Percentiles rank a stretch among this genome's conserved stretches.
Evolutionary conservation across 2,113 vertebrate species (phyloP).

Genomic region (Lampris megalopsis): DNA sequence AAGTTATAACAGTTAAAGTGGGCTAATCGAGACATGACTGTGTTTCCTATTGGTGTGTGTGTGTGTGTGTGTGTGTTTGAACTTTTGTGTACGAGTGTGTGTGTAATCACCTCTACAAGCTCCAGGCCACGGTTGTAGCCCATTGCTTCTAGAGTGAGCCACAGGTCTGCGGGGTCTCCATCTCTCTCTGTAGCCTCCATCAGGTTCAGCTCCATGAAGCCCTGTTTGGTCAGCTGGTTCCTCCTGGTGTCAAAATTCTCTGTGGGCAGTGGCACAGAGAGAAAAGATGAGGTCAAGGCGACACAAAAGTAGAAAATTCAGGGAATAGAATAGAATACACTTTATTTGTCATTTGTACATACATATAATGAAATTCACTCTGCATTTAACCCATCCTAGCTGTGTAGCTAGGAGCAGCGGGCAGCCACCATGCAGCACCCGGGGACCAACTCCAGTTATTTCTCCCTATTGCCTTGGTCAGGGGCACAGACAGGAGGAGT

Average conservation of each 20-base stretch:
- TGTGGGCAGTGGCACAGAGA: slow-evolving; percentile 2
- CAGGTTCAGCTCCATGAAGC: slow-evolving; percentile 94
- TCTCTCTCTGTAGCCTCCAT: slow-evolving; percentile 93
- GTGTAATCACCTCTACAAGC: slow-evolving; percentile 85
- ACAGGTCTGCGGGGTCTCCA: slow-evolving; percentile 90
- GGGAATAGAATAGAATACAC: too few species aligned
- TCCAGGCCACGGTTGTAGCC: slow-evolving; percentile 91
- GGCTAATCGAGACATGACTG: background rate
- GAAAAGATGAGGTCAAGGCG: background rate
- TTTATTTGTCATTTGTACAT: too few species aligned
- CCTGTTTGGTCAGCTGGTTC: slow-evolving; percentile 91
- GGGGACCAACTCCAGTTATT: too few species aligned
- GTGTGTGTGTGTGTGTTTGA: background rate
- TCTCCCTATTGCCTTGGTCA: too few species aligned
- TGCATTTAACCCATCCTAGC: too few species aligned
- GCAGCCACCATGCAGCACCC: too few species aligned
- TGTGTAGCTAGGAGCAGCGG: too few species aligned
- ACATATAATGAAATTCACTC: too few species aligned
- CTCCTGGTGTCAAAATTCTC: slow-evolving; percentile 94
- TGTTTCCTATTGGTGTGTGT: background rate
- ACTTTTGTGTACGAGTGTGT: background rate
- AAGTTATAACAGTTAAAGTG: too few species aligned
- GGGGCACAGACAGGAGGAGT: too few species aligned
- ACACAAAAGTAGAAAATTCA: too few species aligned
- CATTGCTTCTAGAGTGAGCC: slow-evolving; percentile 91